Evolutionary conservation across 2,113 vertebrate species (phyloP), one percentile per base, ranked within the genome.

Genomic region (Daubentonia madagascariensis): DNA sequence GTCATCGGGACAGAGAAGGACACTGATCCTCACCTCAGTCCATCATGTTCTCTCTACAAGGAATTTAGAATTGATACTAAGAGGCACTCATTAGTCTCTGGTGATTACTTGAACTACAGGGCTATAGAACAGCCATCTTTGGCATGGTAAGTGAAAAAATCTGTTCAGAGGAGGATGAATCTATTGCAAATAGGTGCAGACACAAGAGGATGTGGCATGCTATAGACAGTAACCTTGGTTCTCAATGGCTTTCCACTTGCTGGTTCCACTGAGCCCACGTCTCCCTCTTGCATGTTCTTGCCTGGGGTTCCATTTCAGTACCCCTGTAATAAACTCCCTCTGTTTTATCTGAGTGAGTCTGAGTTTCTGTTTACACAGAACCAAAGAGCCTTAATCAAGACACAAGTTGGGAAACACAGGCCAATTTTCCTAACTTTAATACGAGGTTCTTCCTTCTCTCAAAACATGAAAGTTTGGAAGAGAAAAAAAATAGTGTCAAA

Each of bases 401-500:
- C 65, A 54, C 40, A 84, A 88, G 37, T 84, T 76, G 61, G 80
- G 37, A 96, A 97, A 94, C 40, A 75, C 17, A 94, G 22, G 17
- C 28, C 8, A 63, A 20, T 76, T 89, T 96, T 95, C 65, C 61
- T 86, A 80, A 89, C n/a, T 92, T 96, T 89, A 94, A 85, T 43
- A 75, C 30, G 22, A 96, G 16, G 4, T 48, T 85, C 63, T 95
- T 93, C 30, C 70, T 89, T 92, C 50, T 81, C 37, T 23, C 65
- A 18, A 93, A 92, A 89, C 43, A 89, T 54, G n/a, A 94, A 89
- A 87, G n/a, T 63, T 73, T 89, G 63, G 50, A 81, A 54, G 81
- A 70, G 8, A 91, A 96, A 85, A 92, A 63, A 57, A 79, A 89
- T 10, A 43, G 37, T 91, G 32, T 25, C 63, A 65, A 45, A 92